Evolutionary conservation across 2,888 invertebrate genomes (phyloP).

Genomic region (Campoletis raptor): DNA sequence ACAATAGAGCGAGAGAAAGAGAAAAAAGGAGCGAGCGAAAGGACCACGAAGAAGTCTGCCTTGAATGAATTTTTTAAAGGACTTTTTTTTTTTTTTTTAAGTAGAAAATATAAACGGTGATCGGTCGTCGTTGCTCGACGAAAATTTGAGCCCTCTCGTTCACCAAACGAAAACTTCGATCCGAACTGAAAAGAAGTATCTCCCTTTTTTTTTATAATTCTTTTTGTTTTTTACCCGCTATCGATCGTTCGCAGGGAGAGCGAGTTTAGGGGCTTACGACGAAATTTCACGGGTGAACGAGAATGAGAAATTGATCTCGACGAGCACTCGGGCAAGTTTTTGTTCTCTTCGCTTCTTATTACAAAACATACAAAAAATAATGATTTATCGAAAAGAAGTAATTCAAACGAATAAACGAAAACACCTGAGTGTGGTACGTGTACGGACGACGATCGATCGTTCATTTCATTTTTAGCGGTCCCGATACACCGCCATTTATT

Average conservation of each 20-base stretch:
- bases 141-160: slow-evolving; percentile 33
- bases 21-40: slow-evolving; percentile 39
- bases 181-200: slow-evolving; percentile 34
- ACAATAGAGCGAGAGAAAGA: slow-evolving; percentile 33
- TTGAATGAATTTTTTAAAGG: slow-evolving; percentile 57
- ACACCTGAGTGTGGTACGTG: slow-evolving; percentile 30
- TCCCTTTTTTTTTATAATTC: slow-evolving; percentile 10
- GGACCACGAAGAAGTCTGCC: slow-evolving; percentile 63
- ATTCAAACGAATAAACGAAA: slow-evolving; percentile 4
- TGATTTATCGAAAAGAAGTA: slow-evolving; percentile 1
- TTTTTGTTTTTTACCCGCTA: slow-evolving; percentile 39
- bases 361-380: background rate
- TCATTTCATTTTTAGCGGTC: slow-evolving; percentile 62
- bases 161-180: slow-evolving; percentile 22
- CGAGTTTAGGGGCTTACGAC: slow-evolving; percentile 41
- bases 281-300: slow-evolving; percentile 53
- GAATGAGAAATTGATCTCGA: slow-evolving; percentile 57
- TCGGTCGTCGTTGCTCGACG: slow-evolving; percentile 52
- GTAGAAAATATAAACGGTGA: slow-evolving; percentile 55
- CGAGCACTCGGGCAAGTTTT: slow-evolving; percentile 46
- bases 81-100: slow-evolving; percentile 63
- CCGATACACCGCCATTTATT: slow-evolving; percentile 63
- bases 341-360: background rate
- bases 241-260: slow-evolving; percentile 42
- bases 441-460: slow-evolving; percentile 64